Evolutionary conservation across 2,888 invertebrate genomes (phyloP), one percentile per base, ranked within the genome.

Genomic region (Fragum whitleyi): DNA sequence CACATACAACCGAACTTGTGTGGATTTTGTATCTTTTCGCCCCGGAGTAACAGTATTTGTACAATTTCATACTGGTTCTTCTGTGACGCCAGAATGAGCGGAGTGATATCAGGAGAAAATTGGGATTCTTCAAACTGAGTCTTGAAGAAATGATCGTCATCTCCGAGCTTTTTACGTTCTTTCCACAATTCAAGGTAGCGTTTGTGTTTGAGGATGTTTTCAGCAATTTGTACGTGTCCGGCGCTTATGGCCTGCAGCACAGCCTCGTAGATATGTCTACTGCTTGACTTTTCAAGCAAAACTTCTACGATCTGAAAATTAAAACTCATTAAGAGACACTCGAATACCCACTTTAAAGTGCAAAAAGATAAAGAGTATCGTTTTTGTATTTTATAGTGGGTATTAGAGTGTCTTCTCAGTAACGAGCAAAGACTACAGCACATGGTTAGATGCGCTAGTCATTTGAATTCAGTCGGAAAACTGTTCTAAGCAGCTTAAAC

Each of bases 191-290:
- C 91, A 65, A 91, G 84, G 81, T 93, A 94, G 6, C 92, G 91
- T 29, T 91, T 88, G 82, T 93, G 93, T 74, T 93, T 92, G 57
- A 94, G 88, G 72, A 93, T 93, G 57, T 90, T 90, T 85, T 93
- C 93, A 3, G 93, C 93, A 47, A 94, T 93, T 81, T 93, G 92
- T 6, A 92, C 91, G 83, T 93, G 93, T 5, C 92, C 92, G n/a
- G 92, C 90, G 77, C 92, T 92, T 75, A 94, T 93, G 69, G 93
- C 91, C 57, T 92, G 90, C 28, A 93, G 86, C 0, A 93, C 91
- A 0, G 93, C 93, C 79, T 93, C 92, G 74, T 92, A 91, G 39
- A 93, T 92, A 81, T 92, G 91, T 21, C 90, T 89, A 55, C 91
- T 91, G 81, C 91, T 92, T 28, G 91, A 90, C 23, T 88, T 86